These are phyloP conservation scores for Myotis pilosus DNA, from an alignment of 2,797 vertebrate genomes.

Conservation along the genomic window DNA sequence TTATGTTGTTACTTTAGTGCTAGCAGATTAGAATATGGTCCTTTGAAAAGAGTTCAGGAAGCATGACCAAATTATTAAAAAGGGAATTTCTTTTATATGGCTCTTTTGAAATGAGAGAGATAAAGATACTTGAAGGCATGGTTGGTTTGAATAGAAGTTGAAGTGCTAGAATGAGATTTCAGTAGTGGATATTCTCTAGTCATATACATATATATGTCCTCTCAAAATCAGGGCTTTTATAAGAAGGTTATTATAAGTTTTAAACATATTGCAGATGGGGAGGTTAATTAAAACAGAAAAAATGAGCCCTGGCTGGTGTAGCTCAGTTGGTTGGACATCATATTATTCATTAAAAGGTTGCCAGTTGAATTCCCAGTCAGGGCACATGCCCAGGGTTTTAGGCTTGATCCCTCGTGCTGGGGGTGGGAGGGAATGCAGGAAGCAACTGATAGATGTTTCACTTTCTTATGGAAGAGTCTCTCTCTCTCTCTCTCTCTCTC, in stretches of 20 bases:
- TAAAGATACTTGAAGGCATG: neutral
- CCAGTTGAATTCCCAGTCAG: neutral
- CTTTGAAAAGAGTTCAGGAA: conserved; percentile 58
- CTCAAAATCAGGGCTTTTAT: neutral
- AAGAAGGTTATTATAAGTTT: neutral
- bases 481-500: neutral
- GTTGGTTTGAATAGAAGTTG: neutral
- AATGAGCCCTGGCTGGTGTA: neutral
- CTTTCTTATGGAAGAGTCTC: neutral
- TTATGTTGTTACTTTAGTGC: conserved; percentile 56
- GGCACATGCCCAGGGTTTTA: neutral
- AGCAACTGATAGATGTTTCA: neutral
- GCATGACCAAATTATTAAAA: neutral
- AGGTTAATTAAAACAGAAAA: conserved; percentile 35
- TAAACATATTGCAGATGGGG: neutral
- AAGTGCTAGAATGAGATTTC: neutral
- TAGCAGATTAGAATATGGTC: conserved; percentile 42
- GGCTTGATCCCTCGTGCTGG: neutral
- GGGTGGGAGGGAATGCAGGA: neutral
- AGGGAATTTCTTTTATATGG: neutral
- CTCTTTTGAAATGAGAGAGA: neutral
- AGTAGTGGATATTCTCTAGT: neutral
- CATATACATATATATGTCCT: neutral
- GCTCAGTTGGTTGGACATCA: neutral
- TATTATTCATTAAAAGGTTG: neutral